Percentiles rank a stretch among this genome's conserved stretches.
Conservation (phyloP, 2,113 vertebrate species). For the Tenrec ecaudatus region DNA sequence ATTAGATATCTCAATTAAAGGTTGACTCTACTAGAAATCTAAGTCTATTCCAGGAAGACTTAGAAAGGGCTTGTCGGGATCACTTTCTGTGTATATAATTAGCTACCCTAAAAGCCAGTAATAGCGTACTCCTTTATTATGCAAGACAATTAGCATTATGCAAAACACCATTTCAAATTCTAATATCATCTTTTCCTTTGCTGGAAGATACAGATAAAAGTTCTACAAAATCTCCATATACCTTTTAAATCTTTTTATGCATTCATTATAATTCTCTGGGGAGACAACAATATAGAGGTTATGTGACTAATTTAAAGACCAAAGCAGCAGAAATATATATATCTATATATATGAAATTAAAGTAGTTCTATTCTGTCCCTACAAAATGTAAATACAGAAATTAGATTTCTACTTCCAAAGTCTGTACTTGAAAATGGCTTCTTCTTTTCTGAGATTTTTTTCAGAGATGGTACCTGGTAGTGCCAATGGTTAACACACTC, state of each 20-base stretch:
- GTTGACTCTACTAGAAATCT: slow-evolving; percentile 66
- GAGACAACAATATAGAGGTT: slow-evolving; percentile 11
- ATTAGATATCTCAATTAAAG: slow-evolving; percentile 76
- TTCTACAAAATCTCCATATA: slow-evolving; percentile 70
- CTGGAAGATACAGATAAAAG: slow-evolving; percentile 31
- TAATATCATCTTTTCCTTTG: slow-evolving; percentile 51
- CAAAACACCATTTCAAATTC: slow-evolving; percentile 67
- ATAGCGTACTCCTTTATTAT: slow-evolving; percentile 65
- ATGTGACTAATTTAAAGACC: neutral
- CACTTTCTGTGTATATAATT: slow-evolving; percentile 74
- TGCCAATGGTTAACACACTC: neutral
- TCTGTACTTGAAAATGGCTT: slow-evolving; percentile 7
- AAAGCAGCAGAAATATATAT: slow-evolving; percentile 31
- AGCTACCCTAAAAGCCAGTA: slow-evolving; percentile 75
- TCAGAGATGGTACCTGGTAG: neutral
- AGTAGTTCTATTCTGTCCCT: slow-evolving; percentile 1
- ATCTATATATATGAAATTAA: neutral
- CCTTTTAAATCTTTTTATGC: neutral
- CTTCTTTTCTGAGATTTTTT: slow-evolving; percentile 32
- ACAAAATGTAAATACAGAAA: slow-evolving; percentile 10
- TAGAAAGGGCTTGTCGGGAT: slow-evolving; percentile 64
- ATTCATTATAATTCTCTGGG: slow-evolving; percentile 13
- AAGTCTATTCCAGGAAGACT: slow-evolving; percentile 67
- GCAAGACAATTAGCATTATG: slow-evolving; percentile 74
- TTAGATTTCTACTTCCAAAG: neutral